Base-by-base conservation (phyloP, 2,888 invertebrate species). In the Trichacis sp. region DNA sequence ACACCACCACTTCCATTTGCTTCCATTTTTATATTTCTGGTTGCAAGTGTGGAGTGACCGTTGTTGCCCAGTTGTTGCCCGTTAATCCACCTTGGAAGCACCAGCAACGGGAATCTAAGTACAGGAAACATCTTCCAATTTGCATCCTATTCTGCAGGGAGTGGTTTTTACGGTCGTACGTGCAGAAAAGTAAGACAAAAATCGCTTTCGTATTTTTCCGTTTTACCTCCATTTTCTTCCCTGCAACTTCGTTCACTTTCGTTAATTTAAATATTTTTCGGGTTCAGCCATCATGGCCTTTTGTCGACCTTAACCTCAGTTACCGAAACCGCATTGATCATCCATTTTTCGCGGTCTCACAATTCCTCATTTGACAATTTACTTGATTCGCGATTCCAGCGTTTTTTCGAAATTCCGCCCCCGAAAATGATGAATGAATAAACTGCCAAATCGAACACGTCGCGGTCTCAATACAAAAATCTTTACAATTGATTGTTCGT, bases 131-230 rank as follows among this genome's bases (percentile, higher is more conserved):
- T n/a, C n/a, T n/a, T n/a, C n/a, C n/a, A n/a, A n/a, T n/a, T n/a
- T n/a, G n/a, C n/a, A n/a, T n/a, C n/a, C n/a, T n/a, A n/a, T n/a
- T n/a, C n/a, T n/a, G n/a, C 3, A 75, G 77, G 75, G 78, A 77
- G 76, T 76, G 71, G 68, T 78, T 33, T 81, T 72, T 80, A 75
- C 76, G 70, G 71, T 77, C 74, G 71, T 76, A 82, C 77, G 80
- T 82, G 80, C 72, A 73, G 75, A 70, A 55, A 78, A 76, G 82
- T 82, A 79, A 82, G 82, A 76, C 42, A 59, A 42, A 46, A 38
- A 18, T 19, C 8, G 24, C 58, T 9, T 17, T 53, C 24, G 8
- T 24, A n/a, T 42, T 15, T 48, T 2, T 11, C 17, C 17, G 1
- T 33, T 36, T 19, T 11, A 17, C 14, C 38, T 40, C 2, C 11